These are phyloP conservation scores for Cheracebus regulus DNA, from an alignment of 2,797 vertebrate species.

Conservation along the genomic window DNA sequence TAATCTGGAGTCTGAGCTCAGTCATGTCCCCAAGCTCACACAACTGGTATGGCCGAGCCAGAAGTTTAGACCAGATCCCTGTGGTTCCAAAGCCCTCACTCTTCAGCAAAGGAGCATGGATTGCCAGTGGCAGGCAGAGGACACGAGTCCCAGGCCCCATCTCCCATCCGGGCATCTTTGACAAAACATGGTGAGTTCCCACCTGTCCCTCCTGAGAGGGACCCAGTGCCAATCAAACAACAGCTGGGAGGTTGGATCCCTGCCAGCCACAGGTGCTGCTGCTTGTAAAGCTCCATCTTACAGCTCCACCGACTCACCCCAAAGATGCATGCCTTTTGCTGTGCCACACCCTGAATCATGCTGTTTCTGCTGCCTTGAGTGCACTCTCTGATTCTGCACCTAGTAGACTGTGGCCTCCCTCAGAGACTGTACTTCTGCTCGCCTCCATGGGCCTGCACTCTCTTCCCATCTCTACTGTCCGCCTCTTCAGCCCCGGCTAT, in stretches of 20 bases:
- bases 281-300: neutral
- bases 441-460: neutral
- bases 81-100: neutral
- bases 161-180: neutral
- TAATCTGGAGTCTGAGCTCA: neutral
- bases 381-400: neutral
- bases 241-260: neutral
- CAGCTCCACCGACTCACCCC: neutral
- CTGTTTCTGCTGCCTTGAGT: too few species aligned
- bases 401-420: accelerated
- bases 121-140: neutral
- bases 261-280: too few species aligned
- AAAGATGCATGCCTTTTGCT: too few species aligned
- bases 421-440: neutral
- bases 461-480: neutral
- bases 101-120: neutral
- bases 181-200: accelerated
- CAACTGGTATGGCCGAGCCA: neutral
- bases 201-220: neutral
- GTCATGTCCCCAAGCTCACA: neutral
- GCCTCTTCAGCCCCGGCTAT: neutral
- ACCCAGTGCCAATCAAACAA: neutral
- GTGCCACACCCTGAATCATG: neutral
- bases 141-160: neutral
- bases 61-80: neutral